Percentiles rank a stretch among this genome's conserved stretches.
These are phyloP conservation scores for Atta texana DNA, from an alignment of 1,140 invertebrate genomes.

Conservation along the genomic window DNA sequence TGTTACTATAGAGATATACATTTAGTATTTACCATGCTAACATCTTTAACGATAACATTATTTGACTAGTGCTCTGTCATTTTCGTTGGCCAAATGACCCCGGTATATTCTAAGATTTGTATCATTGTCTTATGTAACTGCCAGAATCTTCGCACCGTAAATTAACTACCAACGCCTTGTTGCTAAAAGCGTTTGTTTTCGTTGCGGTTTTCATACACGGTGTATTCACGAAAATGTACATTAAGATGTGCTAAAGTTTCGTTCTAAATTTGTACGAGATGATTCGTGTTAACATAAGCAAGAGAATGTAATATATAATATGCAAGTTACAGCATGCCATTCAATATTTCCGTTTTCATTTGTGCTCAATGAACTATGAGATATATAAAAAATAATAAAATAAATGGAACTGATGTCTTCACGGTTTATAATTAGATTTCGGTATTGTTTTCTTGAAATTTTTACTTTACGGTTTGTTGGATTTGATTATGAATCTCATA, in stretches of 20 bases:
- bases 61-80: background rate
- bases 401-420: background rate
- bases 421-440: conserved; percentile 3
- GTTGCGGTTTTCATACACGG: conserved; percentile 43
- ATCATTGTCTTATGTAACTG: background rate
- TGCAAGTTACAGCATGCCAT: conserved; percentile 6
- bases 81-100: background rate
- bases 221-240: conserved; percentile 8
- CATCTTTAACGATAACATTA: background rate
- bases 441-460: background rate
- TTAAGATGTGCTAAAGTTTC: conserved; percentile 35
- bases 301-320: conserved; percentile 41
- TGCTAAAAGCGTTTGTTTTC: conserved; percentile 48
- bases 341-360: conserved; percentile 16
- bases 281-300: conserved; percentile 28
- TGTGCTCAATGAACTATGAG: background rate
- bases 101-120: conserved; percentile 17
- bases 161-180: conserved; percentile 37
- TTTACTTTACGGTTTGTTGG: background rate
- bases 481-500: background rate
- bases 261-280: conserved; percentile 12
- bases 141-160: conserved; percentile 27
- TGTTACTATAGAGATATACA: background rate
- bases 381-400: conserved; percentile 38
- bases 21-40: background rate